Evolutionary conservation across 2,888 invertebrate species (phyloP), one percentile per base, ranked within the genome.

Genomic region (Tipula helvola): DNA sequence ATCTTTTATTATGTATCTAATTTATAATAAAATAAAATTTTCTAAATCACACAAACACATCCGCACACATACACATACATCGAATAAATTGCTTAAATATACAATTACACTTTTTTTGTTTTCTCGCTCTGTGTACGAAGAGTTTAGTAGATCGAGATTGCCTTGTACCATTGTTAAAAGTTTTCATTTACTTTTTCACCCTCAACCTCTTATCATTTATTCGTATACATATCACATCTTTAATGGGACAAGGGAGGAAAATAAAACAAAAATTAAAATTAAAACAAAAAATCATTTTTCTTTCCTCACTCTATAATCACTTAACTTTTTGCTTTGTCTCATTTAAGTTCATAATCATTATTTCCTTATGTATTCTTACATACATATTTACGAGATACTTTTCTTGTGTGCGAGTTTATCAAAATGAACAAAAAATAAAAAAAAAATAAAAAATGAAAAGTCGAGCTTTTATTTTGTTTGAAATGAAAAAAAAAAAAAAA

Each of bases 261-360:
- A 71, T 71, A 71, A 28, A 71, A 28, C 12, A 3, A 71, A 71
- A 71, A 71, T 71, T 28, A 71, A 71, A 71, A 71, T 52, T 28
- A 28, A 71, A 71, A 71, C 52, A 12, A 71, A 71, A 28, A 71
- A 71, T 28, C 71, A 71, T 71, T 71, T 52, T 71, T 71, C 71
- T 71, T 71, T 71, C 12, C 71, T 28, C 28, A 71, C 71, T 71
- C 71, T 71, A 71, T 71, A 71, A 71, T 71, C 71, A 71, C 71
- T 71, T 71, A 71, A 71, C 71, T 71, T 71, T 71, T 71, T 71
- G 71, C 28, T 71, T 71, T 71, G 71, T 71, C 71, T 71, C 71
- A 71, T 71, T 71, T 71, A 71, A 71, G 71, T 71, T 71, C 71
- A 71, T 71, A 71, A 71, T 71, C 71, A 71, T 71, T 71, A 71